Conservation (phyloP, 2,888 invertebrate species). For the Lycaena phlaeas region DNA sequence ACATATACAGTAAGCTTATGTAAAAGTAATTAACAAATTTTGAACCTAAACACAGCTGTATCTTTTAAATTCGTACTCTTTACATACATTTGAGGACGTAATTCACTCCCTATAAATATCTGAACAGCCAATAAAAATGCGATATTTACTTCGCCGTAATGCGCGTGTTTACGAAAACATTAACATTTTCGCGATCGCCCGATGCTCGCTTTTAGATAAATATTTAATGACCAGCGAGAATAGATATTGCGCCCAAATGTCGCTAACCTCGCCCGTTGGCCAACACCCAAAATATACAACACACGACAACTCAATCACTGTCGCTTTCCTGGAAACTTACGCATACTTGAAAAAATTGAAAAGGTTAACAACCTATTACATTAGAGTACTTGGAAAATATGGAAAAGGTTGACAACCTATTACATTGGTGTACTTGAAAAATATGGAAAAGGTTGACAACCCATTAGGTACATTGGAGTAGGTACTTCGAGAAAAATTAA, state of each 20-base stretch:
- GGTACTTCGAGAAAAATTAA: too few relatives aligned
- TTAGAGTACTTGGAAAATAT: too few relatives aligned
- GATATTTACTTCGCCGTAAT: background rate
- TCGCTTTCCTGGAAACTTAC: slow-evolving; percentile 5
- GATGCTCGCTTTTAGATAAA: slow-evolving; percentile 14
- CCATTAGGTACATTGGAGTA: too few relatives aligned
- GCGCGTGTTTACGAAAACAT: slow-evolving; percentile 1
- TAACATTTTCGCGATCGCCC: background rate
- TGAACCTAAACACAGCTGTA: too few relatives aligned
- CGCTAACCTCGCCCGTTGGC: slow-evolving; percentile 61
- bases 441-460: too few relatives aligned
- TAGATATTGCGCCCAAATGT: slow-evolving; percentile 52
- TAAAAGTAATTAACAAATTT: too few relatives aligned
- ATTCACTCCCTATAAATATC: background rate
- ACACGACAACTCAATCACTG: slow-evolving; percentile 13
- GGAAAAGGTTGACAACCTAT: too few relatives aligned
- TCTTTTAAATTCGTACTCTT: too few relatives aligned
- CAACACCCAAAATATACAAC: slow-evolving; percentile 35
- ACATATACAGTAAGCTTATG: too few relatives aligned
- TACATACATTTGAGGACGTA: too few relatives aligned
- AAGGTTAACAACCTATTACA: too few relatives aligned
- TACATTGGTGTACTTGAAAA: too few relatives aligned
- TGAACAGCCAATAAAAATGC: background rate
- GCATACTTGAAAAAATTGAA: background rate
- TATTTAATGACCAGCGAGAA: slow-evolving; percentile 49